Conservation (phyloP, 2,113 vertebrate genomes). For the Donacobius atricapilla region DNA sequence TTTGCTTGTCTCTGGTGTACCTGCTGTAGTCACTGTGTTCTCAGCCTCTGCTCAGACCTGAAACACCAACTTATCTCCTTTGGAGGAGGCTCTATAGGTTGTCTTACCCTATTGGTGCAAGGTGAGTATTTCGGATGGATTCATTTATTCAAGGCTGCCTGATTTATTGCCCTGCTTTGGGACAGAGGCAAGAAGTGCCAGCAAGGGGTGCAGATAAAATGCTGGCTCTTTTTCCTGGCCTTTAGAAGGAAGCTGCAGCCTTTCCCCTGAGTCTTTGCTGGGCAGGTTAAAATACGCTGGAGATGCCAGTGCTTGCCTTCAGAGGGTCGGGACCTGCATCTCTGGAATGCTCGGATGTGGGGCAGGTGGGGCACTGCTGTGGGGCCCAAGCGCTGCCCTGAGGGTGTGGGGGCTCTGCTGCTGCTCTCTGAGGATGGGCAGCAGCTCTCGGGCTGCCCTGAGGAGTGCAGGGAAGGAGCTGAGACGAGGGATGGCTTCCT, state of each 20-base stretch:
- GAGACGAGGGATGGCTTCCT: background rate
- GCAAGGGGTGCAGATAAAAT: background rate
- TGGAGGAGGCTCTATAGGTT: background rate
- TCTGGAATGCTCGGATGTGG: rapidly evolving
- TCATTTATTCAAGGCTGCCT: background rate
- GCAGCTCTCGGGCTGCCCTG: background rate
- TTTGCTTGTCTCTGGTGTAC: background rate
- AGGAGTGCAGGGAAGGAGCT: background rate
- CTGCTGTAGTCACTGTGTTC: background rate
- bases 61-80: background rate
- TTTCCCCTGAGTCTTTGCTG: background rate
- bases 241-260: background rate
- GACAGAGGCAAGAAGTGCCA: background rate
- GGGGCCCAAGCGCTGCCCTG: background rate
- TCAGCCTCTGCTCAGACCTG: background rate
- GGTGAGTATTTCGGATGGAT: background rate
- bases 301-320: background rate
- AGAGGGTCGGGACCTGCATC: rapidly evolving
- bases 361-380: rapidly evolving
- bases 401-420: background rate
- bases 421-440: background rate
- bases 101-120: background rate
- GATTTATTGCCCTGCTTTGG: background rate
- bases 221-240: background rate
- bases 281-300: background rate